Conservation (phyloP, 2,113 vertebrate genomes). For the Camarhynchus parvulus region DNA sequence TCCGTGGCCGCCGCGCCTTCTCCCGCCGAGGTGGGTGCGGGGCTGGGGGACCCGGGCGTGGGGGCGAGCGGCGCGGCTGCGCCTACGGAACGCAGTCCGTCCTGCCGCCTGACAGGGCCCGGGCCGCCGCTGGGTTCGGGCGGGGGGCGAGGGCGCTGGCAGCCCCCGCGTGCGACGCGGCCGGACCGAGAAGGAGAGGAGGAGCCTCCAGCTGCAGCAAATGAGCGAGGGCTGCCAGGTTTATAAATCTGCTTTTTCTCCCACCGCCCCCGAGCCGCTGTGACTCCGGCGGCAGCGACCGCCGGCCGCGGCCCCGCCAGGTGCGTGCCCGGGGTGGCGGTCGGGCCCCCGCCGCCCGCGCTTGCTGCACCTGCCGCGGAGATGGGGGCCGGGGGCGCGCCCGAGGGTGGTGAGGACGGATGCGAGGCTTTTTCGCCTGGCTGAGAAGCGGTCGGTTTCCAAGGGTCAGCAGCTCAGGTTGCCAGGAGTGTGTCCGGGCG, state of each 20-base stretch:
- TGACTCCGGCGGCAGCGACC: accelerated
- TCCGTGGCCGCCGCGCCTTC: not conserved
- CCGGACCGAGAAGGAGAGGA: not conserved
- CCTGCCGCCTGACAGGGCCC: not conserved
- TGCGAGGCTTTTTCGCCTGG: not conserved
- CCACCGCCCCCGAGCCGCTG: accelerated
- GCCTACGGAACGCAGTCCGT: not conserved
- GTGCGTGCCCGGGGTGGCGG: not conserved
- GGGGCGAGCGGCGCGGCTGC: not conserved
- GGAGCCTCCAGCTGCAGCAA: not conserved
- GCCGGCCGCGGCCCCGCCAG: not conserved
- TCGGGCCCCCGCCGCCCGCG: not conserved
- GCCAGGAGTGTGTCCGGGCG: accelerated
- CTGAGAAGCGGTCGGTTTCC: not conserved
- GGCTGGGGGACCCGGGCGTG: not conserved
- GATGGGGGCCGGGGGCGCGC: not conserved
- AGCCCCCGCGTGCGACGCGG: not conserved
- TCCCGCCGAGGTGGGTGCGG: not conserved
- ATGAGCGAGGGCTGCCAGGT: not conserved
- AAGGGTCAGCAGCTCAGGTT: not conserved
- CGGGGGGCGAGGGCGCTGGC: not conserved
- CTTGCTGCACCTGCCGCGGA: not conserved
- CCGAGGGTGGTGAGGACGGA: not conserved
- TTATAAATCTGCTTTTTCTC: not conserved
- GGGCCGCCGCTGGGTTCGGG: not conserved